Conservation (phyloP, 2,888 invertebrate species). For the Cataglyphis rosenhaueri region DNA sequence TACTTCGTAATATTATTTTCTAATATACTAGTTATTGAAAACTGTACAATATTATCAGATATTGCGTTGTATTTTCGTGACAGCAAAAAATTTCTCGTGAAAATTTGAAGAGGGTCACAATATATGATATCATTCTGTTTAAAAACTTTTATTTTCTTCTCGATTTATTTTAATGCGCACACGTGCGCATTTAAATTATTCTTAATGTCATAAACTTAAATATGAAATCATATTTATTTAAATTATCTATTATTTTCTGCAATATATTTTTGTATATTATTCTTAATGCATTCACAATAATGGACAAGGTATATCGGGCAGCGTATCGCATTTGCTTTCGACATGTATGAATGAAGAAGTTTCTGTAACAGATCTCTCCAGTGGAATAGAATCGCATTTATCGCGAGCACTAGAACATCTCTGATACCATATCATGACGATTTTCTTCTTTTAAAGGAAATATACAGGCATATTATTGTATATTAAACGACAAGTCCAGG, state of each 20-base stretch:
- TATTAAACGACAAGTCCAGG: constrained; percentile 45
- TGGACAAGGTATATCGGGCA: background rate
- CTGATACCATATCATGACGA: constrained; percentile 71
- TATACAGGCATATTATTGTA: constrained; percentile 44
- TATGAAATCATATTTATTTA: background rate
- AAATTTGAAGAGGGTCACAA: background rate
- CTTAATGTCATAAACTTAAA: background rate
- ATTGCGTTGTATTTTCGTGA: constrained; percentile 1
- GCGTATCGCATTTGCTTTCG: constrained; percentile 41
- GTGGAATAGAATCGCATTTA: constrained; percentile 66
- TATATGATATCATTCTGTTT: background rate
- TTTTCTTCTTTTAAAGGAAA: constrained; percentile 74
- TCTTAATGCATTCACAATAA: constrained; percentile 18
- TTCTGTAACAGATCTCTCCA: constrained; percentile 67
- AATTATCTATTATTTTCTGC: background rate
- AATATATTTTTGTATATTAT: background rate
- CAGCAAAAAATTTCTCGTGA: background rate
- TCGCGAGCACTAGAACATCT: constrained; percentile 67
- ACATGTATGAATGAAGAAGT: constrained; percentile 53
- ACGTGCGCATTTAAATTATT: background rate
- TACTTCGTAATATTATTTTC: constrained; percentile 31
- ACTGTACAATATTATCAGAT: constrained; percentile 9
- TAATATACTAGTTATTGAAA: constrained; percentile 23
- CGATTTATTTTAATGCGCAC: background rate
- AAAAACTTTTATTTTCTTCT: background rate